Percentiles rank a stretch among this genome's conserved stretches.
Evolutionary conservation across 2,797 vertebrate genomes (phyloP).

Genomic region (Coregonus suidteri): DNA sequence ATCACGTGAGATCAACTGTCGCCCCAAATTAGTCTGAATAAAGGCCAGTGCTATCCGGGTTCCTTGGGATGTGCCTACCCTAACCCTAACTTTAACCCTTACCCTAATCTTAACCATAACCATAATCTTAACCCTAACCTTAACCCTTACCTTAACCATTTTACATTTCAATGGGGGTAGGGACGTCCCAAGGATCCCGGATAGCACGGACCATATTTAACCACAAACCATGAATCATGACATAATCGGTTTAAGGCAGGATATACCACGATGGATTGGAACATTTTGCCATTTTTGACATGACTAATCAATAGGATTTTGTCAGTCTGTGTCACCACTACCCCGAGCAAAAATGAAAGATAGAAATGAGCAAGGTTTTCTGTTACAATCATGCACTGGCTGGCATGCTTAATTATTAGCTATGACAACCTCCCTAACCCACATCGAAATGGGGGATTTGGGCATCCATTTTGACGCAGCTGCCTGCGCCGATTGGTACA

Average conservation of each 20-base stretch:
- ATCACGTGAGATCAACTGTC: slow-evolving; percentile 9
- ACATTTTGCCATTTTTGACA: slow-evolving; percentile 48
- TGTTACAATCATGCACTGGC: neutral
- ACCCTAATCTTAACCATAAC: too few relatives aligned
- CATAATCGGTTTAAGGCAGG: neutral
- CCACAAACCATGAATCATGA: slow-evolving; percentile 1
- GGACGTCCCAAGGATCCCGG: too few relatives aligned
- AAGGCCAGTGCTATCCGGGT: too few relatives aligned
- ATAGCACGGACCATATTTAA: neutral
- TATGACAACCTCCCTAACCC: slow-evolving; percentile 10
- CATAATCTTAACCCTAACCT: too few relatives aligned
- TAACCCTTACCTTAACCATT: too few relatives aligned
- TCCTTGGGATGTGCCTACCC: too few relatives aligned
- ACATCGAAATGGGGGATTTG: slow-evolving; percentile 11
- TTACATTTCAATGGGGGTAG: too few relatives aligned
- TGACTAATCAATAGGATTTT: slow-evolving; percentile 20
- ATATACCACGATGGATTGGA: slow-evolving; percentile 28
- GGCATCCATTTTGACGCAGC: slow-evolving; percentile 66
- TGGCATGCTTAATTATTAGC: neutral
- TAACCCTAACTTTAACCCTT: too few relatives aligned
- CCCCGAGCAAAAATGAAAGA: too few relatives aligned
- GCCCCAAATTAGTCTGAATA: neutral
- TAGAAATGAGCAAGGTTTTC: neutral
- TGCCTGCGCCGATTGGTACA: slow-evolving; percentile 41
- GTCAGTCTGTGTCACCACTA: neutral